These are phyloP conservation scores for Odocoileus virginianus DNA, from an alignment of 2,113 vertebrate genomes.

Conservation along the genomic window DNA sequence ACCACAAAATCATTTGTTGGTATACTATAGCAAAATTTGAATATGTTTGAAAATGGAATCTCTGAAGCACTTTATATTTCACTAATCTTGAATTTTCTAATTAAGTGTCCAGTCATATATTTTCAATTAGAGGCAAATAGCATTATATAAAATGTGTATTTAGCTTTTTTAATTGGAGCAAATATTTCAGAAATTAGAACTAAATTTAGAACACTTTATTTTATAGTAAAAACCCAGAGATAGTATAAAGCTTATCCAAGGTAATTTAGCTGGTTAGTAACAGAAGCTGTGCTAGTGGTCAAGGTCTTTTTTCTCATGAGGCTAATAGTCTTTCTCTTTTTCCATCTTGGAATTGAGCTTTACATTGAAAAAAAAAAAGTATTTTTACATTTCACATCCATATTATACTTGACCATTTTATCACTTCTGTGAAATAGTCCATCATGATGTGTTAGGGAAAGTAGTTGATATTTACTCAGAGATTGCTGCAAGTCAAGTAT, in stretches of 20 bases:
- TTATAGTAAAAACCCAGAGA: not conserved
- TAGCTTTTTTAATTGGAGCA: not conserved
- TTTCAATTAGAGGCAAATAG: not conserved
- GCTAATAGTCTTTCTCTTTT: not conserved
- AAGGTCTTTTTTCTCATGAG: not conserved
- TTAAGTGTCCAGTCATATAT: not conserved
- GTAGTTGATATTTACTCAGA: not conserved
- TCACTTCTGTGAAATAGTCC: not conserved
- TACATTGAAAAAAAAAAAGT: not conserved
- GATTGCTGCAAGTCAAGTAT: not conserved
- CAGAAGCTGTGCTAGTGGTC: not conserved
- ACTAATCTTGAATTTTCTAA: not conserved
- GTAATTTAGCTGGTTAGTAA: not conserved
- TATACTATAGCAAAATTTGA: not conserved
- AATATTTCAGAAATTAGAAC: not conserved
- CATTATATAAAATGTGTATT: not conserved
- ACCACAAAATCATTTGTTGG: not conserved
- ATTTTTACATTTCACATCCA: not conserved
- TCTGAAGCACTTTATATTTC: not conserved
- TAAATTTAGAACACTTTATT: not conserved
- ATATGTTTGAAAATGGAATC: not conserved
- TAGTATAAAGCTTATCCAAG: not conserved
- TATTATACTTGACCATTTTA: not conserved
- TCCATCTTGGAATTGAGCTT: not conserved
- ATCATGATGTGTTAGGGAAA: not conserved